Evolutionary conservation across 2,113 vertebrate species (phyloP).

Genomic region (Platycercus adscitus): DNA sequence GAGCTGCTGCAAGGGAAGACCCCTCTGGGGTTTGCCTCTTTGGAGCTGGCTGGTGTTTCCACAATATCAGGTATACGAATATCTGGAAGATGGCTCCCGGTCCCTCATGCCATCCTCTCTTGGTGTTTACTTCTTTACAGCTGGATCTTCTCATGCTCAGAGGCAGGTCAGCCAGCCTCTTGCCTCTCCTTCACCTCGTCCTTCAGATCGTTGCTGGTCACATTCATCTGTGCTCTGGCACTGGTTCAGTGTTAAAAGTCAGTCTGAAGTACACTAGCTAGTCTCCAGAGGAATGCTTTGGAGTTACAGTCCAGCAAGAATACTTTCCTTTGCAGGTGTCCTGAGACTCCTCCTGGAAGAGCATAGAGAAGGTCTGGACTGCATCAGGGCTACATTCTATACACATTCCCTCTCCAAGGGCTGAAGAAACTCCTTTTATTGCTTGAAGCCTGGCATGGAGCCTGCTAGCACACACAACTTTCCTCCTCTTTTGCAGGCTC

Average conservation of each 20-base stretch:
- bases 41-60: background rate
- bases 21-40: background rate
- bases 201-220: background rate
- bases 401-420: background rate
- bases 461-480: background rate
- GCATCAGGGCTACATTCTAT: background rate
- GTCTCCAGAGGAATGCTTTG: background rate
- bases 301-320: background rate
- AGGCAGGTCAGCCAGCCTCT: background rate
- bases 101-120: background rate
- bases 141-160: background rate
- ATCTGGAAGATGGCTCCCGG: background rate
- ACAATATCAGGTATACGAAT: background rate
- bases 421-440: background rate
- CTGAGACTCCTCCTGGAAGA: background rate
- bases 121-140: background rate
- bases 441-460: background rate
- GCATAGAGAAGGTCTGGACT: background rate
- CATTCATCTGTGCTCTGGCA: fast-evolving
- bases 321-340: background rate
- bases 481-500: background rate
- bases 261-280: background rate
- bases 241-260: background rate
- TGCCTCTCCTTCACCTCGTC: background rate
- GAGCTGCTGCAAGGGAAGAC: background rate